Evolutionary conservation across 2,888 invertebrate species (phyloP).

Genomic region (Abrostola triplasia): DNA sequence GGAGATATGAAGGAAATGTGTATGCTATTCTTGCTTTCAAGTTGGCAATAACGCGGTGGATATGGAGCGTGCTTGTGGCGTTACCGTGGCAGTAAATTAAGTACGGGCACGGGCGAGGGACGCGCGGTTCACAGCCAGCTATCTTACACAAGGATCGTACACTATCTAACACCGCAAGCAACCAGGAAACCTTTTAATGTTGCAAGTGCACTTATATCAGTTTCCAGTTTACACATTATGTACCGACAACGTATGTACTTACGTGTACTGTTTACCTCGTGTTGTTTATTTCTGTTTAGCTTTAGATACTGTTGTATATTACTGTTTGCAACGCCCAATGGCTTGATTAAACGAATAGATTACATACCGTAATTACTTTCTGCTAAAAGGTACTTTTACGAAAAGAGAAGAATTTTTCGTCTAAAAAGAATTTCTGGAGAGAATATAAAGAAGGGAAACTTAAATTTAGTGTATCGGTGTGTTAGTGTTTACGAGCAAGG

Average conservation of each 20-base stretch:
- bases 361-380: conserved; percentile 10
- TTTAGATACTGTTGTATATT: conserved; percentile 3
- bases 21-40: conserved; percentile 85
- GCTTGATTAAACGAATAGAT: conserved; percentile 16
- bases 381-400: conserved; percentile 25
- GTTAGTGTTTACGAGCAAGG: conserved; percentile 83
- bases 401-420: conserved; percentile 19
- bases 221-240: conserved; percentile 61
- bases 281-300: conserved; percentile 19
- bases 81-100: conserved; percentile 86
- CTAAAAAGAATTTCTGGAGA: conserved; percentile 69
- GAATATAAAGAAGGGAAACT: conserved; percentile 80
- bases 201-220: conserved; percentile 67
- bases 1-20: conserved; percentile 84
- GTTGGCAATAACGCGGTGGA: conserved; percentile 86
- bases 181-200: conserved; percentile 67
- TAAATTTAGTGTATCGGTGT: conserved; percentile 82
- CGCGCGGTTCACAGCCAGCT: conserved; percentile 74
- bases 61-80: conserved; percentile 86
- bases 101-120: conserved; percentile 73
- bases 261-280: conserved; percentile 18
- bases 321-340: conserved; percentile 7
- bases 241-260: conserved; percentile 36
- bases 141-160: conserved; percentile 74
- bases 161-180: conserved; percentile 66